Conservation (phyloP, 1,140 invertebrate species). For the Drosophila auraria region DNA sequence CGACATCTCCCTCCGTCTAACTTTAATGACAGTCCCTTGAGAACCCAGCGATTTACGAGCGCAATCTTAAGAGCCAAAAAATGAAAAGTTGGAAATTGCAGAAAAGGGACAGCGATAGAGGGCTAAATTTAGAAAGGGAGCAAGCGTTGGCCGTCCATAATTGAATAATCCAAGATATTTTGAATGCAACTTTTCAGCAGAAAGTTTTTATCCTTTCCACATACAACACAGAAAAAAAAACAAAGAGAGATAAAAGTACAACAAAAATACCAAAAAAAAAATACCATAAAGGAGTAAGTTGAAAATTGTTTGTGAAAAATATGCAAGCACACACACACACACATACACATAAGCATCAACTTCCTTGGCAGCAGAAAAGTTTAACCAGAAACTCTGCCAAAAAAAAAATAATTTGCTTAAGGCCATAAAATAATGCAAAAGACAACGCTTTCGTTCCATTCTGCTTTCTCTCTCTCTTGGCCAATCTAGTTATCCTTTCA, state of each 20-base stretch:
- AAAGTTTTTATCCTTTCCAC: slow-evolving; percentile 27
- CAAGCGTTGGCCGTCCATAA: slow-evolving; percentile 24
- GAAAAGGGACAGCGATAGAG: background rate
- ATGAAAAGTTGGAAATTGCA: slow-evolving; percentile 34
- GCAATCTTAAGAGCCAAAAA: slow-evolving; percentile 42
- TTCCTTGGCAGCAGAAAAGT: slow-evolving; percentile 52
- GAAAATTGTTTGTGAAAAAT: slow-evolving; percentile 53
- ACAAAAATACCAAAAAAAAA: slow-evolving; percentile 25
- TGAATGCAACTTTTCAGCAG: slow-evolving; percentile 34
- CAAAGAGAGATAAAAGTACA: slow-evolving; percentile 19
- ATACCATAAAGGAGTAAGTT: slow-evolving; percentile 46
- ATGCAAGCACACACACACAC: slow-evolving; percentile 34
- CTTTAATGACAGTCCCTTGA: slow-evolving; percentile 46
- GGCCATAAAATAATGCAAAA: slow-evolving; percentile 79
- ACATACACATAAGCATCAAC: slow-evolving; percentile 22
- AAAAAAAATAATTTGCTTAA: slow-evolving; percentile 74
- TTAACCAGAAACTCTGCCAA: slow-evolving; percentile 66
- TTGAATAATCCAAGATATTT: slow-evolving; percentile 53
- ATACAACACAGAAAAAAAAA: background rate
- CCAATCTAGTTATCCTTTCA: slow-evolving; percentile 12
- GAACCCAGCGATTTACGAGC: slow-evolving; percentile 50
- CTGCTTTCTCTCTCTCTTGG: background rate
- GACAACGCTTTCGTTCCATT: slow-evolving; percentile 17
- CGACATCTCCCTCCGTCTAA: slow-evolving; percentile 14
- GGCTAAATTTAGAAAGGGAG: background rate